Base-by-base conservation (phyloP, 2,113 vertebrate genomes). In the Agapornis roseicollis region DNA sequence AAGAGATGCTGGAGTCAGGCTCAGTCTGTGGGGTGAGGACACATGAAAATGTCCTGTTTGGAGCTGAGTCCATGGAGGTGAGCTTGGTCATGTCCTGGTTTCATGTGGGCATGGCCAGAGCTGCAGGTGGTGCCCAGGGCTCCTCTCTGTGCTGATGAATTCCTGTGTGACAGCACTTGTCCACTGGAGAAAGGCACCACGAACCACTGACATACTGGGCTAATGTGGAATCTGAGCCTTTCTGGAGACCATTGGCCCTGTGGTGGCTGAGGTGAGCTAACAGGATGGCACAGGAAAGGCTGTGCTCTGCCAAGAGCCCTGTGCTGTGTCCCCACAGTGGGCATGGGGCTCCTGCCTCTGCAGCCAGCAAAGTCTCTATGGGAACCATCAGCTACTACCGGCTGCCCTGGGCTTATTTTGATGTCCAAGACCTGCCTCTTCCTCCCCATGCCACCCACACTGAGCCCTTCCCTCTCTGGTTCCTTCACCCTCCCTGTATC, bases 391-490 rank as follows among this genome's bases (percentile, higher is more conserved):
- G 4, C 33, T 49, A 5, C 50, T 28, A 9, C 28, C 28, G 25
- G 47, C 42, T 82, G 22, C 71, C 11, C n/a, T 80, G 68, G 41
- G 4, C 76, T 91, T 46, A 10, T 65, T 78, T 56, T 2, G 2
- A 3, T 29, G 37, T 29, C 65, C 2, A 2, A 42, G 27, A 52
- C 47, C 44, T 73, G 49, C n/a, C 19, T 39, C 41, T 3, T 42
- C 25, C 6, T 66, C 27, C 33, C 7, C 9, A 0, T 10, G 18
- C 70, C 14, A 5, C 55, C 6, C 4, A 1, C 15, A 0, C 11
- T 47, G 20, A 25, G 6, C 31, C 44, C 25, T 73, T 65, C 58
- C 68, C 49, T 37, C n/a, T 3, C 7, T 69, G 25, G 11, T 7
- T 79, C 17, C 72, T 83, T 71, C 24, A 4, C 28, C 35, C 49